Percentiles rank a stretch among this genome's conserved stretches.
phyloP scores from a whole-genome alignment of 1,140 invertebrate genomes.

The Teleogryllus occipitalis region DNA sequence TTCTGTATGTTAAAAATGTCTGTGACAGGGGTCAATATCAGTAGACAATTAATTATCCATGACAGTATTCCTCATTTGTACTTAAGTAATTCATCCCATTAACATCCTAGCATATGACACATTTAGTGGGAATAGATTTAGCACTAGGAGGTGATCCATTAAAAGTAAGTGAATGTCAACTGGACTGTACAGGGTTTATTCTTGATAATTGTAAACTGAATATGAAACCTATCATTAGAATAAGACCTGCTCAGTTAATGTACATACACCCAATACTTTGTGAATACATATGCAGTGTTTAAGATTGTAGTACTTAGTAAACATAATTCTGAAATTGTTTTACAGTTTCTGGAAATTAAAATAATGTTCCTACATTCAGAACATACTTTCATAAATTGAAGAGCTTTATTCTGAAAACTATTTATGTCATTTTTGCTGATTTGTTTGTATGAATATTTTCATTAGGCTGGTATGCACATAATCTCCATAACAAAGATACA shows the following conservation, averaged over 20 bases:
- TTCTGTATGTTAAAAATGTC: too few species aligned
- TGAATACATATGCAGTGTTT: not conserved
- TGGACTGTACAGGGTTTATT: not conserved
- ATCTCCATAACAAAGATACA: too few species aligned
- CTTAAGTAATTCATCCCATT: not conserved
- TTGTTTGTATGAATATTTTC: too few species aligned
- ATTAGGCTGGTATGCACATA: too few species aligned
- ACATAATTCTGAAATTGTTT: not conserved
- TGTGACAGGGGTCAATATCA: too few species aligned
- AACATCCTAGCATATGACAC: not conserved
- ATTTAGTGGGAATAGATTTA: not conserved
- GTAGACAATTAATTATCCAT: not conserved
- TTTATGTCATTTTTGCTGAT: too few species aligned
- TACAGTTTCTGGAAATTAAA: not conserved
- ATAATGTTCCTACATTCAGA: not conserved
- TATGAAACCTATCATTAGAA: not conserved
- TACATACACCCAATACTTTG: not conserved
- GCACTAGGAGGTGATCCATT: not conserved
- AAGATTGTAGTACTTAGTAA: not conserved
- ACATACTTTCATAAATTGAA: not conserved
- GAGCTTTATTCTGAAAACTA: not conserved
- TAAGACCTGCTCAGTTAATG: not conserved
- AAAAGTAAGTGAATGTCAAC: not conserved
- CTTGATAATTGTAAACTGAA: too few species aligned
- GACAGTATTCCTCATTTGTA: not conserved